These are phyloP conservation scores for Casuarius casuarius DNA, from an alignment of 2,113 vertebrate genomes.

Conservation along the genomic window DNA sequence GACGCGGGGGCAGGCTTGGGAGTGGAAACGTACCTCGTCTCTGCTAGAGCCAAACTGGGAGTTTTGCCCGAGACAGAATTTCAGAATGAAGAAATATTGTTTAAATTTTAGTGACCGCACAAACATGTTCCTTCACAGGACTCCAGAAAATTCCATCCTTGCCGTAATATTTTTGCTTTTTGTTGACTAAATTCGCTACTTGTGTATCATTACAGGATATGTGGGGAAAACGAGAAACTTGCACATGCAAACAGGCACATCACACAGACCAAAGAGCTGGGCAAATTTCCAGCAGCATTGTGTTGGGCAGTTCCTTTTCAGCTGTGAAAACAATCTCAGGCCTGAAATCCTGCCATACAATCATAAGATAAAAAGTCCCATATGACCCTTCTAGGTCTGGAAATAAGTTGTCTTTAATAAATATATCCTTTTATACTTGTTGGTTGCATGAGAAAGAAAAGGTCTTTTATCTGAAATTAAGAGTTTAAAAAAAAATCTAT, in stretches of 20 bases:
- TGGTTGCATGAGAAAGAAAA: background rate
- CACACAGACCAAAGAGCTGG: conserved; percentile 57
- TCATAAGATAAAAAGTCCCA: conserved; percentile 58
- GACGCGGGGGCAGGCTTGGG: background rate
- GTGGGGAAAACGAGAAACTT: conserved; percentile 54
- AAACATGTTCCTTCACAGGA: background rate
- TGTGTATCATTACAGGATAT: conserved; percentile 36
- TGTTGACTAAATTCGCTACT: conserved; percentile 20
- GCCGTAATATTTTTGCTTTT: background rate
- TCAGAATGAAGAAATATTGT: background rate
- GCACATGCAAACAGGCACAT: conserved; percentile 52
- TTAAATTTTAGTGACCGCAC: background rate
- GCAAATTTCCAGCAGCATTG: conserved; percentile 67
- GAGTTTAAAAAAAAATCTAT: background rate
- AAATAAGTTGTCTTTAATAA: conserved; percentile 39
- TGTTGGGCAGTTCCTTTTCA: conserved; percentile 68
- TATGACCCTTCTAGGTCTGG: conserved; percentile 27
- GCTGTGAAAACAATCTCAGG: conserved; percentile 74
- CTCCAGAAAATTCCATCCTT: background rate
- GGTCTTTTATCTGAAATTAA: background rate
- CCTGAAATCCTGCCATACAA: conserved; percentile 64
- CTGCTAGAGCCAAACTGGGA: background rate
- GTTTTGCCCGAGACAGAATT: background rate
- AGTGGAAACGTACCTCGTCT: background rate
- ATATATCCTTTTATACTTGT: background rate